These are phyloP conservation scores for Actias luna DNA, from an alignment of 2,888 invertebrate genomes.

Conservation along the genomic window DNA sequence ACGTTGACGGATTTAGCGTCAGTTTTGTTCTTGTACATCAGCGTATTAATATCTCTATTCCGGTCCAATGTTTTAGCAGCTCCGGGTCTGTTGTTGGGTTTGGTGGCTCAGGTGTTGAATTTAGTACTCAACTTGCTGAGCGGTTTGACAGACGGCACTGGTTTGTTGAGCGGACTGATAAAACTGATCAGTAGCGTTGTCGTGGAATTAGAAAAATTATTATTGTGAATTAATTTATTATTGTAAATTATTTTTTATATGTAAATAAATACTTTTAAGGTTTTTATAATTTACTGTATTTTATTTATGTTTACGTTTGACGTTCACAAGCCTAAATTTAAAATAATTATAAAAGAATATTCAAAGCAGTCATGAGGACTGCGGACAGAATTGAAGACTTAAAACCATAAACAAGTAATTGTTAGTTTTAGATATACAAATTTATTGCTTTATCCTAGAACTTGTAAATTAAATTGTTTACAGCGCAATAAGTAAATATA, in stretches of 20 bases:
- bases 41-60: slow-evolving; percentile 67
- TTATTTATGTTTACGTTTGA: not conserved
- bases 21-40: slow-evolving; percentile 69
- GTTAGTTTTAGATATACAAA: too few relatives aligned
- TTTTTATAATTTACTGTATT: not conserved
- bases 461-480: too few relatives aligned
- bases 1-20: slow-evolving; percentile 72
- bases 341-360: too few relatives aligned
- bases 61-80: slow-evolving; percentile 69
- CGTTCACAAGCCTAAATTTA: too few relatives aligned
- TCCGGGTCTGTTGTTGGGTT: slow-evolving; percentile 56
- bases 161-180: slow-evolving; percentile 58
- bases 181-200: slow-evolving; percentile 64
- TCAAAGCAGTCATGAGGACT: too few relatives aligned
- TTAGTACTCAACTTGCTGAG: slow-evolving; percentile 60
- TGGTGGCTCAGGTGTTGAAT: slow-evolving; percentile 61
- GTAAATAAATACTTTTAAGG: slow-evolving; percentile 22
- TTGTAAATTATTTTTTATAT: slow-evolving; percentile 17
- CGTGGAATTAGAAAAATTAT: slow-evolving; percentile 66
- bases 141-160: slow-evolving; percentile 62
- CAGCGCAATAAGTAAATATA: too few relatives aligned
- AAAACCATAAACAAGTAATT: too few relatives aligned
- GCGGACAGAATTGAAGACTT: too few relatives aligned
- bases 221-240: slow-evolving; percentile 36
- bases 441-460: too few relatives aligned